Evolutionary conservation across 2,797 vertebrate species (phyloP), one percentile per base, ranked within the genome.

Genomic region (Liparis tanakae): DNA sequence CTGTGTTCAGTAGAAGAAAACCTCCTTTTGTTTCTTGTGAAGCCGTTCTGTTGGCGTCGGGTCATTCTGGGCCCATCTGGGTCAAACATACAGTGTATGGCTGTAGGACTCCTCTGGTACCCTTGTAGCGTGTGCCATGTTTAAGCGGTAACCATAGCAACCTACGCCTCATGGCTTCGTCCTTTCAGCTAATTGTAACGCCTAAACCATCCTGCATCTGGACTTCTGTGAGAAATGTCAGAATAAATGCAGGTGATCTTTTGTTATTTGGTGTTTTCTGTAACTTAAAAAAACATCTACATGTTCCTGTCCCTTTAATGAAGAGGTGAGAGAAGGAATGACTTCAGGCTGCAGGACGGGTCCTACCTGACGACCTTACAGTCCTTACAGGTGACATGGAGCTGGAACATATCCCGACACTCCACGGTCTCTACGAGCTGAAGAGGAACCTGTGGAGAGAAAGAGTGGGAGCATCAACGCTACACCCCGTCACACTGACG

Each of bases 341-440:
- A 5, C 2, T 15, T 61, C 2, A 50, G 25, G 9, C 17, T 7
- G 41, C n/a, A 6, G 34, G 17, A 25, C 41, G 33, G 34, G 9
- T 43, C 91, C 1, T 94, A 99, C 98, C 98, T 97, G 91, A 98
- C 94, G 50, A 99, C 95, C 92, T 99, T 98, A 90, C 98, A 99
- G 94, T 99, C 98, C 90, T 99, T 99, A 89, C 98, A 99, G 79
- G 96, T 98, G 92, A 99, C 93, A 62, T 97, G 97, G 78, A 99
- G 96, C 78, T 99, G 98, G 89, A 99, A 98, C 91, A 98, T 98
- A 68, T 99, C 98, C 17, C 97, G 94, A 87, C 97, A 97, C 92
- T 99, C 98, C 41, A 97, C 96, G 1, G 93, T 95, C 92, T 99
- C 98, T 37, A 99, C 96, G 68, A 99, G 95, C 91, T 97, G 97